Percentiles rank a stretch among this genome's conserved stretches.
Conservation (phyloP, 1,140 invertebrate species). For the Drosophila persimilis region DNA sequence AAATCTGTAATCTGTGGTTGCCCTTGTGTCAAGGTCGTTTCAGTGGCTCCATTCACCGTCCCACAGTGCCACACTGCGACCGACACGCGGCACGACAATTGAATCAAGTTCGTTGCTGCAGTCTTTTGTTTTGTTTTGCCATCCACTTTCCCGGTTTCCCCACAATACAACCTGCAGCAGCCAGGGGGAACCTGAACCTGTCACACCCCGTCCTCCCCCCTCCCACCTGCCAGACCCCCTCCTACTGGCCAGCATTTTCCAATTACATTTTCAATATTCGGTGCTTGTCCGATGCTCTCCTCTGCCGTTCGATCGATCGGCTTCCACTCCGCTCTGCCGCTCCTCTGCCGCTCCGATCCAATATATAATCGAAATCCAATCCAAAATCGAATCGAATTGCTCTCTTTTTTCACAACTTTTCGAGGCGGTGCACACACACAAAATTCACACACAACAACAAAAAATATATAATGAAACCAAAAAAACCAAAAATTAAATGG, state of each 20-base stretch:
- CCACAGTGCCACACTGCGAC: too few relatives aligned
- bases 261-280: constrained; percentile 70
- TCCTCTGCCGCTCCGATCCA: constrained; percentile 5
- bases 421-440: constrained; percentile 27
- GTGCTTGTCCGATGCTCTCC: not conserved
- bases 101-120: constrained; percentile 43
- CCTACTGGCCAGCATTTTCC: constrained; percentile 25
- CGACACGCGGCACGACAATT: constrained; percentile 8
- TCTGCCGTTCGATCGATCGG: not conserved
- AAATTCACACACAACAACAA: constrained; percentile 35
- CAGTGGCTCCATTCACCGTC: too few relatives aligned
- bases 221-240: too few relatives aligned
- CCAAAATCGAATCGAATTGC: constrained; percentile 20
- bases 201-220: not conserved
- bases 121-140: constrained; percentile 31
- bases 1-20: not conserved
- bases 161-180: not conserved
- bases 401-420: constrained; percentile 43
- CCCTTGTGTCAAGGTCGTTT: constrained; percentile 45
- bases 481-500: constrained; percentile 44
- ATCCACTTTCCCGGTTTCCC: too few relatives aligned
- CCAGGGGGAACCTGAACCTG: constrained; percentile 7
- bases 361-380: not conserved
- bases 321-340: not conserved
- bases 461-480: constrained; percentile 33